Conservation (phyloP, 2,113 vertebrate genomes). For the Steatornis caripensis region DNA sequence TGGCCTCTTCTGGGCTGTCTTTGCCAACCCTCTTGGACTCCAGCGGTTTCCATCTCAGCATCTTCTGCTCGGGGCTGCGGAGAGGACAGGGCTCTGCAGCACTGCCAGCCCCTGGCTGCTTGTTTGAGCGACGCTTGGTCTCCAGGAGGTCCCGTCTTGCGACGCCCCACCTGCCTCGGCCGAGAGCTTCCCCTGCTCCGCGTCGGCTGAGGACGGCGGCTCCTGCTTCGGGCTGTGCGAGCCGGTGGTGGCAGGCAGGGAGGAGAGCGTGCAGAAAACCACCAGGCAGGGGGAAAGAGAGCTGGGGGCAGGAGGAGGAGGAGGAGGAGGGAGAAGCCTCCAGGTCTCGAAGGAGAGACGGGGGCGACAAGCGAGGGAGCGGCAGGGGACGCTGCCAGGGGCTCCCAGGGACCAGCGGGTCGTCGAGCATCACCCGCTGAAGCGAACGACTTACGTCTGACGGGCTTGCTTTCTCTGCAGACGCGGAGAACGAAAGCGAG, state of each 20-base stretch:
- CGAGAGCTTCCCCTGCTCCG: background rate
- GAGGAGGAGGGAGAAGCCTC: no score
- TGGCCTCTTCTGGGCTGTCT: background rate
- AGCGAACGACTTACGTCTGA: background rate
- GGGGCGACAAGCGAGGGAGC: no score
- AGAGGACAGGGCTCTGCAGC: background rate
- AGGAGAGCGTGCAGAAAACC: background rate
- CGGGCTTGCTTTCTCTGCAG: background rate
- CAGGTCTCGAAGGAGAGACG: no score
- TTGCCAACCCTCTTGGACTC: background rate
- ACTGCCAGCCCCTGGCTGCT: background rate
- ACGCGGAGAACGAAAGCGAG: background rate
- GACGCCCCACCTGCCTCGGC: accelerated
- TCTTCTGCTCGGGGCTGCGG: accelerated
- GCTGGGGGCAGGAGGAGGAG: no score
- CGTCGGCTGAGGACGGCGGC: accelerated
- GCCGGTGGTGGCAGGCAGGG: background rate
- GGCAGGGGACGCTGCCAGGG: accelerated
- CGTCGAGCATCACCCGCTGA: background rate
- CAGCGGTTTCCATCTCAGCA: background rate
- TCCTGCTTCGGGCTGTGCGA: background rate
- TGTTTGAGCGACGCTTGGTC: accelerated
- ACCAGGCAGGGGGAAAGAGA: background rate
- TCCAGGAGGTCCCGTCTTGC: background rate
- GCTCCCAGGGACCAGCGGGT: background rate